Percentiles rank a stretch among this genome's conserved stretches.
Evolutionary conservation across 2,113 vertebrate species (phyloP).

Genomic region (Xenopus laevis): DNA sequence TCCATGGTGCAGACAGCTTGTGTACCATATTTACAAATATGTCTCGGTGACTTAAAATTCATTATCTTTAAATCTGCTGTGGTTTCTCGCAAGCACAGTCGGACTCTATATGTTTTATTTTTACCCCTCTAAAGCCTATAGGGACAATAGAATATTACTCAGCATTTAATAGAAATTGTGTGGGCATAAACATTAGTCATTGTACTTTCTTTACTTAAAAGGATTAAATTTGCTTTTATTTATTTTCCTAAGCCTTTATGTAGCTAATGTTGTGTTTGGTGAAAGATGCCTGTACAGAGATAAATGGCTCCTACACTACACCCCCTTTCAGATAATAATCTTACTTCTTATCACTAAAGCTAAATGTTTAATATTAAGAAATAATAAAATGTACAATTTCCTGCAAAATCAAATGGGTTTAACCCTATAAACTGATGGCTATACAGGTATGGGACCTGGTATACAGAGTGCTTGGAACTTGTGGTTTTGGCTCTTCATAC

Average conservation of each 20-base stretch:
- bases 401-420: background rate
- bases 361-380: too few relatives aligned
- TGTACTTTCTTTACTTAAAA: background rate
- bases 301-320: too few relatives aligned
- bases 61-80: conserved; percentile 39
- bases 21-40: conserved; percentile 21
- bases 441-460: too few relatives aligned
- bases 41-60: conserved; percentile 31
- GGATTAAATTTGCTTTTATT: conserved; percentile 14
- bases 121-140: background rate
- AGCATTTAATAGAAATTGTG: background rate
- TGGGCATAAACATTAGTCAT: background rate
- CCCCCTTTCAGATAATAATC: too few relatives aligned
- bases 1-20: conserved; percentile 36
- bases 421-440: too few relatives aligned
- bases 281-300: too few relatives aligned
- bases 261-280: background rate
- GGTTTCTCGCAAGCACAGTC: conserved; percentile 28
- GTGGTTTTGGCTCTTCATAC: too few relatives aligned
- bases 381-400: too few relatives aligned
- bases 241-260: conserved; percentile 28
- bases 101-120: conserved; percentile 24
- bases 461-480: too few relatives aligned
- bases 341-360: too few relatives aligned
- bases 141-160: conserved; percentile 16